These are phyloP conservation scores for Cetonia aurata DNA, from an alignment of 2,888 invertebrate species.

Conservation along the genomic window DNA sequence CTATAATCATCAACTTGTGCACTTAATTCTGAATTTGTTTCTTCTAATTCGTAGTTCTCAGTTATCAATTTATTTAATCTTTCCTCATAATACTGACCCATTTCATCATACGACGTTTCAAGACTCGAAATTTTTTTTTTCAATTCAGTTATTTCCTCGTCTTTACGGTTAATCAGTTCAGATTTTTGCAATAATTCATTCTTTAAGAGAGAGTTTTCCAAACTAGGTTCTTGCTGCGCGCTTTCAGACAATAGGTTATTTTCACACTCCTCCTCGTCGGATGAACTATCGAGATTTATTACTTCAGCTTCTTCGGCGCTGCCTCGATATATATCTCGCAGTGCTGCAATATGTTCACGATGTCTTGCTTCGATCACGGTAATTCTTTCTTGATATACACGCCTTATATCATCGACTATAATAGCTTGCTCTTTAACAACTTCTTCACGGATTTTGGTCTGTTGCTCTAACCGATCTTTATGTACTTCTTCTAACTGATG, in stretches of 20 bases:
- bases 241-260: no score
- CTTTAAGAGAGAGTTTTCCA: not conserved
- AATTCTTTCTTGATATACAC: not conserved
- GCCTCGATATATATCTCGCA: not conserved
- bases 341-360: not conserved
- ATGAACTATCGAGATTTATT: not conserved
- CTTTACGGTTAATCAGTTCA: not conserved
- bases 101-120: not conserved
- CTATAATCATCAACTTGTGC: slow-evolving; percentile 8
- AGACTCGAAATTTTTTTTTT: not conserved
- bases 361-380: not conserved
- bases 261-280: slow-evolving; percentile 11
- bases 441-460: slow-evolving; percentile 8
- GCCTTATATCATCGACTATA: slow-evolving; percentile 2
- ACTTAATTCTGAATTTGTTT: slow-evolving; percentile 14
- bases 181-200: not conserved
- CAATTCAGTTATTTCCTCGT: slow-evolving; percentile 1
- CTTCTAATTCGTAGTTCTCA: slow-evolving; percentile 8
- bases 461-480: slow-evolving; percentile 6
- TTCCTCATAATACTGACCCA: not conserved
- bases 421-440: not conserved
- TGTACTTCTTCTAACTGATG: slow-evolving; percentile 20
- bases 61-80: not conserved
- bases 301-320: not conserved
- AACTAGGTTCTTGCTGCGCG: not conserved